phyloP scores from a whole-genome alignment of 2,797 vertebrate genomes.

The Nyctibius grandis region DNA sequence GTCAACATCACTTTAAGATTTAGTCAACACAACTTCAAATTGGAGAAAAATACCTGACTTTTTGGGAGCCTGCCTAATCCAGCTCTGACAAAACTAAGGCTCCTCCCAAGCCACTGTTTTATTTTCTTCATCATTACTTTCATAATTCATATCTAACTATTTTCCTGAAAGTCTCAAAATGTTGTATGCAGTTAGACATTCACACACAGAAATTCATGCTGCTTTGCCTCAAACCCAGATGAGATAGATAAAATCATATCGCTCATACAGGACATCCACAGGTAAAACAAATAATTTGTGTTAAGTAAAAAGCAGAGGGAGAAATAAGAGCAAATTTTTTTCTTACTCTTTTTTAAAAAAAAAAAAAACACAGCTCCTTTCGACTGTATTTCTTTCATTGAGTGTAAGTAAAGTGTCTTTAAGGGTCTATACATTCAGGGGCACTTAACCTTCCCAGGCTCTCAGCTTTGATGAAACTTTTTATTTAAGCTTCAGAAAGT shows the following conservation, averaged over 20 bases:
- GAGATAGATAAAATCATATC: neutral
- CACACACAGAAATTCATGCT: neutral
- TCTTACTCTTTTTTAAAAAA: no score
- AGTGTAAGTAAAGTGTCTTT: neutral
- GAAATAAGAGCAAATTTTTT: neutral
- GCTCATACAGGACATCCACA: neutral
- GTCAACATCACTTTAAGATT: neutral
- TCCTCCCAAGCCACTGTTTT: neutral
- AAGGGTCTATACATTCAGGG: neutral
- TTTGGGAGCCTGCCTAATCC: rapidly evolving
- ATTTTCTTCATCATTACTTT: neutral
- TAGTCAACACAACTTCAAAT: neutral
- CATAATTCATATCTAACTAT: neutral
- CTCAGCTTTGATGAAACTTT: neutral
- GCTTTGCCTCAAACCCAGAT: neutral
- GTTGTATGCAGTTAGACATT: neutral
- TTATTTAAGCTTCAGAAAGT: neutral
- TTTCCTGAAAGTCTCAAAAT: neutral
- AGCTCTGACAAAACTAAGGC: neutral
- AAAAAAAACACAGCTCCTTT: neutral
- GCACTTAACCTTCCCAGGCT: neutral
- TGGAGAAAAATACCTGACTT: rapidly evolving
- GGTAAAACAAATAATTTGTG: neutral
- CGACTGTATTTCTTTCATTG: neutral
- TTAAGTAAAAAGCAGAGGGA: neutral